Evolutionary conservation across 30 jellyfish, hydroid and myxozoan genomes (phyloP), one percentile per base, ranked within the genome.

Genomic region (Hydractinia symbiolongicarpus): DNA sequence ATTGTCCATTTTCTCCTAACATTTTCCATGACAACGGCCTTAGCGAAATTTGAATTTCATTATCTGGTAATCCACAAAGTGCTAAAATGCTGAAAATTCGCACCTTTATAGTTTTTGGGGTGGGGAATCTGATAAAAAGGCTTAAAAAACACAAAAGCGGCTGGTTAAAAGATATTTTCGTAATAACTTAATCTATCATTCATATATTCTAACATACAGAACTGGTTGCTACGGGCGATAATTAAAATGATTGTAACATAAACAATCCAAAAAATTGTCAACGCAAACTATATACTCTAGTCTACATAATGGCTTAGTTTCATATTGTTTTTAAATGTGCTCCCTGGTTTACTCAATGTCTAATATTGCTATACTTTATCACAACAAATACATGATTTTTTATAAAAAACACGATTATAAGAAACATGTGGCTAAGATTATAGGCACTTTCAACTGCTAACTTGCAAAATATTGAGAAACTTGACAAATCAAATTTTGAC

Each of bases 291-390:
- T 58, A 58, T 58, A 58, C 69, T 58, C 69, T 58, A 16, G 69
- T 58, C 69, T 58, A 58, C 69, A 58, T 11, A 58, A 58, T 58
- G 69, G 69, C 69, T 58, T 11, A 58, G 69, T 58, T 58, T 58
- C 69, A 58, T 58, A 16, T 58, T 58, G 69, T 58, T 58, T 58
- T 58, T 58, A 30, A 13, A 64, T 64, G 74, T 64, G 9, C 74
- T 64, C 4, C 9, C 7, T 64, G 74, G 40, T 64, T 44, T 6
- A 64, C 74, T 64, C 1, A 6, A 64, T 64, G 74, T 4, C 2
- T 64, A 6, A 64, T 7, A 13, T 64, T 6, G 40, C 74, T 64
- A 13, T 30, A 30, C 44, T 30, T 30, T 30, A 30, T 30, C 44
- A 30, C 44, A 30, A 30, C 44, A 30, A 30, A 30, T 30, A 30